Base-by-base conservation (phyloP, 2,888 invertebrate genomes). In the Thera obeliscata region DNA sequence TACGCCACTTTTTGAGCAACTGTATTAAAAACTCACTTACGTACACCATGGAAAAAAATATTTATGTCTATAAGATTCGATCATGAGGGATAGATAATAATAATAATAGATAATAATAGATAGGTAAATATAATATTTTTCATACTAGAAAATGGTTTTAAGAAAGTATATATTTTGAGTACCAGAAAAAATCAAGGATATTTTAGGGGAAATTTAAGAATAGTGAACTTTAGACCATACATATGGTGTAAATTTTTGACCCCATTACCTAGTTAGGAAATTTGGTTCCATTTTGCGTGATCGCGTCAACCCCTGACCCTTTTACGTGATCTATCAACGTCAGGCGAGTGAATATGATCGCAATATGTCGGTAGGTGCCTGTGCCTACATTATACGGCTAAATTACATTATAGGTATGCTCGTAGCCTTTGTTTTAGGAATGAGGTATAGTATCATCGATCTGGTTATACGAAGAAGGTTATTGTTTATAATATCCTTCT, bases 261-360 rank as follows among this genome's bases (percentile, higher is more conserved):
- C 64, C 69, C 69, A 61, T 69, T 65, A 72, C 73, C 70, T 64
- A 69, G 58, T 74, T 71, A 58, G 48, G 12, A 64, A 54, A 65
- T 61, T 69, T 35, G 58, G 71, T 60, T 67, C 67, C 70, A 62
- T 64, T 70, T 70, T 61, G 65, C 62, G 61, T 54, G 61, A 66
- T 70, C 67, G 73, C 68, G 69, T 69, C 69, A 73, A 70, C 69
- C 69, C 63, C 60, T 64, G 66, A 70, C 68, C 66, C 64, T 59
- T 61, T 65, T 56, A 64, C 50, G 70, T 65, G 70, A 75, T 75
- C 73, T 52, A 71, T 75, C 74, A 75, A 70, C 49, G 74, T 72
- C 74, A 72, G 57, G n/a, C 54, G 66, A 63, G 62, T 59, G 71
- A 74, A 72, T 72, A 72, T 74, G 67, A 67, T 70, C 67, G 64